Evolutionary conservation across 2,797 vertebrate species (phyloP), one percentile per base, ranked within the genome.

Genomic region (Melanotaenia nigrans): DNA sequence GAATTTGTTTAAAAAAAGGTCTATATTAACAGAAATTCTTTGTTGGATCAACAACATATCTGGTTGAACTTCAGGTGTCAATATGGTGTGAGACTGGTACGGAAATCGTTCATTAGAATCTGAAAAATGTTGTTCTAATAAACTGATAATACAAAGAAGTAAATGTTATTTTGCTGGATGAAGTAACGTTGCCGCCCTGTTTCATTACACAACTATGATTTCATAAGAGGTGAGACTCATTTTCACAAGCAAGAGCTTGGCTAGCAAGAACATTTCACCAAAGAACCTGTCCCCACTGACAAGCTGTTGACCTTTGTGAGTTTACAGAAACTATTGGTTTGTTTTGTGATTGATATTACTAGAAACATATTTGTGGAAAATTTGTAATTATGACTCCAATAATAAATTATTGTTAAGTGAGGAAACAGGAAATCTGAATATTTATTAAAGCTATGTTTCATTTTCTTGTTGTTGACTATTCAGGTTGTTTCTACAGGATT

Each of bases 161-260:
- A 1, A 56, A 42, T 40, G 16, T 16, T 51, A 62, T 32, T 9
- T 57, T 64, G 7, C 7, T 32, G 8, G 18, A 33, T 66, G 61
- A 51, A n/a, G 14, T 60, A 30, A 61, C 18, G 24, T 10, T 5
- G 35, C 16, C 32, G 35, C 22, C 38, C 65, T 60, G 71, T 72
- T 67, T 5, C 25, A 77, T 67, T 57, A 51, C 1, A 33, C 24
- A 54, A 12, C 22, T 68, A 13, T 13, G 38, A 56, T 61, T 72
- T 53, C 18, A 58, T 33, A 11, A 51, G 49, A 65, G 5, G 61
- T 60, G 55, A 3, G 20, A 33, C 3, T 24, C 5, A 38, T 45
- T 45, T 49, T 69, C 42, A 61, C 25, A 10, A 42, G 54, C n/a
- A 49, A 18, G 28, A 66, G 4, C 3, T 4, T 24, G 1, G 49